Base-by-base conservation (phyloP, 1,140 invertebrate genomes). In the Pomacea maculata region DNA sequence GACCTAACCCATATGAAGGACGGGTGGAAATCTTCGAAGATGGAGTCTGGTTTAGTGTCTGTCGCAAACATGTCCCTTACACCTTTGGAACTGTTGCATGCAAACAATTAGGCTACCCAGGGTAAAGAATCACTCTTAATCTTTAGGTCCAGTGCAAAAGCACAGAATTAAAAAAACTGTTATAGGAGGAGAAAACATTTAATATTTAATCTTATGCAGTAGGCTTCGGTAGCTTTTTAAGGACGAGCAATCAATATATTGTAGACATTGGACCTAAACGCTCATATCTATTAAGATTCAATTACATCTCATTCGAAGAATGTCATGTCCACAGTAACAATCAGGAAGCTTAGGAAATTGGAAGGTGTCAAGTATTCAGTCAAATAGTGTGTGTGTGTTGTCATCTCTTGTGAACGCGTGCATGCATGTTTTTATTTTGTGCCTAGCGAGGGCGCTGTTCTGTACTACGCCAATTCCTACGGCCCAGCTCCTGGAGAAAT, bases 1-100 rank as follows among this genome's bases (percentile, higher is more conserved):
- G 73, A 45, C 73, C 73, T 19, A 75, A 75, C 19, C 6, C 73
- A 19, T 55, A 75, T 52, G 73, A 75, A 55, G 73, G 73, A 17
- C 73, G 73, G 9, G 29, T 54, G 15, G 73, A 75, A n/a, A 14
- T 55, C 54, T 75, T 75, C 54, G 8, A 75, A 9, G 73, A 55
- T 55, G 73, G 73, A 45, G 73, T 75, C 54, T 75, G 73, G 73
- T 25, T 75, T 21, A 75, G 73, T 75, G 17, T 75, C 9, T 75
- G 73, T 55, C 19, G 54, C 8, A 8, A 21, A 9, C 55, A 52
- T n/a, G 25, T 54, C 19, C n/a, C 52, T 25, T 9, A 19, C 73
- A 11, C 5, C 4, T 45, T 75, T 11, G 19, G 45, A 8, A 21
- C 9, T n/a, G 54, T 57, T n/a, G 52, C 55, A 5, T 75, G 73